Evolutionary conservation across 2,888 invertebrate species (phyloP), one percentile per base, ranked within the genome.

Genomic region (Venusia cambrica): DNA sequence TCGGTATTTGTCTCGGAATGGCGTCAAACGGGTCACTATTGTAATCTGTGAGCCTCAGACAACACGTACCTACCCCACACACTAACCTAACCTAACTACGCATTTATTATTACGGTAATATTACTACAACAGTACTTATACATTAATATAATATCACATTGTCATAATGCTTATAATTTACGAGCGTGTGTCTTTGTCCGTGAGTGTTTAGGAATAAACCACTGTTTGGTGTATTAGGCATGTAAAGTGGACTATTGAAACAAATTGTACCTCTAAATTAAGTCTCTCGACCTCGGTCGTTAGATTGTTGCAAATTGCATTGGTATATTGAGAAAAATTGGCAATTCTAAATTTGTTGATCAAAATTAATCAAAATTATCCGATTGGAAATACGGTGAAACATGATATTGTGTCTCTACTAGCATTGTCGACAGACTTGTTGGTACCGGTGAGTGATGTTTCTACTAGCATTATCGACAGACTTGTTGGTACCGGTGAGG

Each of bases 171-270:
- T 87, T 88, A 84, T 87, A 73, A 81, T 84, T 87, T 84, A 76
- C 80, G 80, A 85, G 87, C 85, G 87, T 87, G 88, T 88, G 87
- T 88, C 83, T 84, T 81, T 87, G 87, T 88, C 87, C 78, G 76
- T 87, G 75, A 78, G 77, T 87, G 83, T 87, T 77, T 87, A 85
- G 87, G 61, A 74, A 62, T 83, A 75, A 45, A 76, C 79, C 83
- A 81, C 78, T 75, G 76, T 84, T 85, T 60, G 81, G 71, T 87
- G 87, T 88, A 74, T 69, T 87, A 87, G 84, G 73, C 67, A 66
- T 39, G 25, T 78, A 69, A 79, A 70, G 66, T 75, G 72, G 60
- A 57, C 46, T 70, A 68, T 54, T 56, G 60, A 59, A 35, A 58
- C 64, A 70, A 67, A 68, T 62, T 71, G 60, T 73, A 70, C 38